Base-by-base conservation (phyloP, 2,888 invertebrate species). In the Nematopogon swammerdamellus region DNA sequence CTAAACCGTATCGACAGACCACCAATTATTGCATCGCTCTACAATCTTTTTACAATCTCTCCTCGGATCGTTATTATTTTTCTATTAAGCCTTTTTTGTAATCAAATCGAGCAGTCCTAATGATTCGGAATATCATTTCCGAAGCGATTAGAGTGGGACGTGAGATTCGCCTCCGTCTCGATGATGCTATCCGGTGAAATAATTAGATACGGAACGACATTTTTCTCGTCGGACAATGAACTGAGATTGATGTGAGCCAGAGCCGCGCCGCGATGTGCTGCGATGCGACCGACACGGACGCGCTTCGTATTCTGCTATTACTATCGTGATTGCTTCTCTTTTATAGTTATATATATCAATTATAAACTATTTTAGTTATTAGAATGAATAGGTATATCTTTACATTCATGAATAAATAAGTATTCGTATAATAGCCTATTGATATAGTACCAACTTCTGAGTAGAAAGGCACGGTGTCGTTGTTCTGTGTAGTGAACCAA, bases 1-100 rank as follows among this genome's bases (percentile, higher is more conserved):
- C 76, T 74, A 72, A 75, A 76, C 76, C 79, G 77, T 77, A 79
- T 79, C 79, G 77, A 72, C 76, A 70, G n/a, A 79, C 77, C 75
- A 69, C 76, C 79, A 79, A 79, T 79, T 79, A 79, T 77, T 77
- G 73, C 72, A 72, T 70, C 70, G 75, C 76, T 76, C 77, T 67
- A 77, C 79, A 79, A 79, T 79, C 79, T 79, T 79, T 79, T 77
- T 76, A 79, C 79, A 77, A 79, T 77, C 77, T 77, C 77, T 74
- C 77, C 72, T 70, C 65, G 65, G 61, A 64, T 64, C 70, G 77
- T 79, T 79, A 79, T 79, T 79, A 79, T 79, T 75, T 79, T 77
- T 79, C 77, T 79, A 77, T 79, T 79, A 79, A 77, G 77, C 75
- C 76, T 76, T 79, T 79, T 79, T 79, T 76, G 76, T 77, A 77